These are phyloP conservation scores for Brachionus rubens DNA, from an alignment of 1,140 invertebrate species.

Conservation along the genomic window DNA sequence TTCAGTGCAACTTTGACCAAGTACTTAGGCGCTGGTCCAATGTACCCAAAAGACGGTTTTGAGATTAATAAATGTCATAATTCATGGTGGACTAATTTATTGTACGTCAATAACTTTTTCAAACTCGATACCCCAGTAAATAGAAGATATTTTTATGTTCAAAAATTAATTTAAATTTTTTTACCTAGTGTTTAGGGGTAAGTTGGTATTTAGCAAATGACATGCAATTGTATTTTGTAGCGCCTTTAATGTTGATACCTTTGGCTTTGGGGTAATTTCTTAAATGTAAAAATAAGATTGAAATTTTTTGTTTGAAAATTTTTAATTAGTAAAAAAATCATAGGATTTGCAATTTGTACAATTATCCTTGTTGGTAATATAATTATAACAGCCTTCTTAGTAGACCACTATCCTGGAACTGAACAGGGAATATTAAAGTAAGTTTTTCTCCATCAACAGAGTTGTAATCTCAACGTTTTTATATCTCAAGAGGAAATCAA, in stretches of 20 bases:
- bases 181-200: constrained; percentile 67
- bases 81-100: constrained; percentile 40
- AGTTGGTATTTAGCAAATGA: constrained; percentile 78
- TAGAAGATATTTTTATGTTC: neutral
- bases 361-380: neutral
- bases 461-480: neutral
- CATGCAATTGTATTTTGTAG: constrained; percentile 72
- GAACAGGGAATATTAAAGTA: constrained; percentile 28
- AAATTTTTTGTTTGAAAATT: neutral
- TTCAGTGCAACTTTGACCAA: neutral
- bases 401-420: constrained; percentile 11
- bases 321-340: neutral
- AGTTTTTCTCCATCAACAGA: neutral
- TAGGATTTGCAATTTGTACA: constrained; percentile 1
- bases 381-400: constrained; percentile 2
- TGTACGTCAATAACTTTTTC: constrained; percentile 66
- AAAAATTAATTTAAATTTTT: neutral
- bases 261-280: constrained; percentile 46
- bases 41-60: constrained; percentile 38
- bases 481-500: neutral
- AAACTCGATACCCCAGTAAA: constrained; percentile 57
- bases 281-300: too few relatives aligned
- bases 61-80: constrained; percentile 11
- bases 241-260: constrained; percentile 64
- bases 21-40: constrained; percentile 36